A percentile compares a stretch with the other conserved stretches of the same genome.
Evolutionary conservation across 2,797 vertebrate genomes (phyloP).

Genomic region (Oryzias sinensis): DNA sequence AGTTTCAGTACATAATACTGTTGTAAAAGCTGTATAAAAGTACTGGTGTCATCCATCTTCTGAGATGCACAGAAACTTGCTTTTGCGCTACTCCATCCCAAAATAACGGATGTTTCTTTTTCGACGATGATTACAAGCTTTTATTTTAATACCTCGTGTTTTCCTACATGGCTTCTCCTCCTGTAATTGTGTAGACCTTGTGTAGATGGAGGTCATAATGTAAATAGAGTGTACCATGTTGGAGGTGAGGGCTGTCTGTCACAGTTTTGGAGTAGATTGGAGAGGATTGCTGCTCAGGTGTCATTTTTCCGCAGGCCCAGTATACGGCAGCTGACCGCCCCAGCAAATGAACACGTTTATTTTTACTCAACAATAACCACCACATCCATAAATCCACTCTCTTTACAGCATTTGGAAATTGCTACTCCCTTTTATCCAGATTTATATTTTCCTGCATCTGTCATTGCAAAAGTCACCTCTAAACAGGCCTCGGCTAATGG

Average conservation of each 20-base stretch:
- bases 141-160: no score
- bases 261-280: slow-evolving; percentile 43
- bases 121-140: no score
- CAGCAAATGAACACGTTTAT: slow-evolving; percentile 49
- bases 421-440: slow-evolving; percentile 57
- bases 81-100: no score
- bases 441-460: slow-evolving; percentile 52
- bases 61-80: no score
- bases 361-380: slow-evolving; percentile 53
- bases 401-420: slow-evolving; percentile 22
- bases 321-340: slow-evolving; percentile 54
- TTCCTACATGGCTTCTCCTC: background rate
- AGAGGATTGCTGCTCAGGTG: slow-evolving; percentile 36
- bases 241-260: slow-evolving; percentile 31
- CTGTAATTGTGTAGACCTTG: slow-evolving; percentile 3
- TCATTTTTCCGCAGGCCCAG: slow-evolving; percentile 50
- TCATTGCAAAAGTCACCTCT: slow-evolving; percentile 68
- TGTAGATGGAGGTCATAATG: slow-evolving; percentile 2
- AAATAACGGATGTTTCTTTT: no score
- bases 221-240: slow-evolving; percentile 8
- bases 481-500: slow-evolving; percentile 68
- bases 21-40: no score
- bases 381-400: slow-evolving; percentile 3
- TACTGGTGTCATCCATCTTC: no score
- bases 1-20: no score